Base-by-base conservation (phyloP, 2,797 vertebrate species). In the Sebastes miniatus region DNA sequence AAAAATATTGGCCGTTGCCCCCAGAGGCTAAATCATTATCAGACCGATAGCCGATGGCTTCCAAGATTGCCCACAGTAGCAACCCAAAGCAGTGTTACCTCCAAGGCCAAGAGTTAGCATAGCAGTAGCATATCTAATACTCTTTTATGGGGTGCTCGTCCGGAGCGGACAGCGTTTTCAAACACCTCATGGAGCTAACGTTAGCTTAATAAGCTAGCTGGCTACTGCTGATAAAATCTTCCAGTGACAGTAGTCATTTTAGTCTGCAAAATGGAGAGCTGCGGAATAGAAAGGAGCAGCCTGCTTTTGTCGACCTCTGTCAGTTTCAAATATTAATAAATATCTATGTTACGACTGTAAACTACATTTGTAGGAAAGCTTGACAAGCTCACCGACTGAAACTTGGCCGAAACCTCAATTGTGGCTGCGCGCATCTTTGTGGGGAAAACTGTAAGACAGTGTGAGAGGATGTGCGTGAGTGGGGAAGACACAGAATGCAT, bases 401-500 rank as follows among this genome's bases (percentile, higher is more conserved):
- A 76, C 39, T 80, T 69, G 70, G 72, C 29, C 1, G 20, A 79
- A 67, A 4, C 57, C 76, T 77, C 34, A 69, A 39, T 54, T 64
- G 47, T 52, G 61, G 32, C 52, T 70, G 62, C 10, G 16, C 59
- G 77, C n/a, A 27, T 83, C 78, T 27, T 72, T 74, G 77, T 77
- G 74, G 64, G 68, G 57, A 74, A 71, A 73, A n/a, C n/a, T 71
- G 72, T 71, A 62, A 67, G 83, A 79, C 58, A 63, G 73, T 63
- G 74, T 57, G 70, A 76, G 70, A 61, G 58, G 63, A 61, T 25
- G 77, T 79, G 81, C 34, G 73, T 56, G 78, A 73, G 77, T 14
- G 68, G 67, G 65, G 47, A 62, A 79, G 69, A 91, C 84, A 90
- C 79, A 87, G 81, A 79, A 69, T 9, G 77, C 82, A 83, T 89